Base-by-base conservation (phyloP, 2,888 invertebrate genomes). In the Branchipolynoe longqiensis region DNA sequence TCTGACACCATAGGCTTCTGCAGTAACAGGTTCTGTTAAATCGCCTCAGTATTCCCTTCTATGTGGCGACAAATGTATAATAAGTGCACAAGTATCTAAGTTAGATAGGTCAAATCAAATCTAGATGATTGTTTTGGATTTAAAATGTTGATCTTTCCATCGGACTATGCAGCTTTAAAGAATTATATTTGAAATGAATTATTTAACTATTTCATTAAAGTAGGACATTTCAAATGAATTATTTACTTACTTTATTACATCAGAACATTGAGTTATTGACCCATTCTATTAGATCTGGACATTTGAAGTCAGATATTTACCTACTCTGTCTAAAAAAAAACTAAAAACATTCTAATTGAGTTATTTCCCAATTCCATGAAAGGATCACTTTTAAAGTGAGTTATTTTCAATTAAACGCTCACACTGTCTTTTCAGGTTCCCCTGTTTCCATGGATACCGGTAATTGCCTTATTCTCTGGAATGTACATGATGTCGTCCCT, bases 371-470 rank as follows among this genome's bases (percentile, higher is more conserved):
- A n/a, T 58, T 48, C 48, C 48, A 48, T 12, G 48, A 12, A 12
- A 18, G 48, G 18, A 12, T 18, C 48, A 48, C 18, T 48, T 48
- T 48, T 8, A 48, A 48, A 12, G 18, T 48, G 8, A 48, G 8
- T 12, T 48, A 12, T 18, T 48, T 48, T 48, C 8, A 48, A 48
- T 8, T 48, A 48, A 58, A 12, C 28, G 6, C 62, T 22, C 4
- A 18, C 12, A 6, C n/a, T 41, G 14, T 1, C 6, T 4, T 73
- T 73, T 22, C 22, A 73, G 73, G 73, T 73, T 22, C 73, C 73
- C 22, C 41, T 73, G 22, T 38, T 73, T 6, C 73, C 73, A 4
- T 73, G 73, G 73, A 3, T 73, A 3, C 73, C 73, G 33, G 4
- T n/a, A 14, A 14, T 41, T 8, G n/a, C 73, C 8, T 41, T 73